Base-by-base conservation (phyloP, 2,888 invertebrate genomes). In the Oxytorus armatus region DNA sequence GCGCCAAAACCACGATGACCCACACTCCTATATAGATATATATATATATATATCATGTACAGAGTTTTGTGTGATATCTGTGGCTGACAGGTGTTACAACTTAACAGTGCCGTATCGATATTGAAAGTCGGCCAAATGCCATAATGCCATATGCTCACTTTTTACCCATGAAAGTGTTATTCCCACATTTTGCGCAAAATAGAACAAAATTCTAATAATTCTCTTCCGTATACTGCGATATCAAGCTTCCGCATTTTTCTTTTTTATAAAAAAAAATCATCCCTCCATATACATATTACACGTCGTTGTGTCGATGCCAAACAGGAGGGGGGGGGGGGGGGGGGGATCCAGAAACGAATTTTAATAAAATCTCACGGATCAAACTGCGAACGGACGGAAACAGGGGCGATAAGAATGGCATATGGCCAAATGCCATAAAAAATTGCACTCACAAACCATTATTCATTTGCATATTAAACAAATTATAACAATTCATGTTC, bases 61-160 rank as follows among this genome's bases (percentile, higher is more conserved):
- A n/a, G n/a, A n/a, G 14, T 47, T 68, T 55, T 51, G 29, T 51
- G 57, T 51, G 66, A 78, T 73, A 65, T 73, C 57, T 66, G 72
- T 61, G 29, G 72, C 16, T 55, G 66, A 51, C 61, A 68, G 49
- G 18, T 57, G n/a, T 10, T 18, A 36, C 29, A 49, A 59, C 29
- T 51, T 36, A 44, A 61, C 49, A 39, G 47, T 33, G 29, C n/a
- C 18, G 10, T 14, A 47, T 73, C 59, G 66, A 59, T 59, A 59
- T 51, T 59, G 59, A 72, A 78, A 65, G 14, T 51, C 18, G n/a
- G 59, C 36, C 16, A 53, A 69, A 14, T 53, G 33, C 36, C 18
- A 29, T n/a, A 23, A 42, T 42, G 44, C 3, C 4, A 25, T 29
- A 29, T 16, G 5, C 1, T 29, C 23, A 11, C 25, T 42, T 68